Percentiles rank a stretch among this genome's conserved stretches.
Conservation (phyloP, 2,888 invertebrate genomes). For the Macrosoma leucophasiata region DNA sequence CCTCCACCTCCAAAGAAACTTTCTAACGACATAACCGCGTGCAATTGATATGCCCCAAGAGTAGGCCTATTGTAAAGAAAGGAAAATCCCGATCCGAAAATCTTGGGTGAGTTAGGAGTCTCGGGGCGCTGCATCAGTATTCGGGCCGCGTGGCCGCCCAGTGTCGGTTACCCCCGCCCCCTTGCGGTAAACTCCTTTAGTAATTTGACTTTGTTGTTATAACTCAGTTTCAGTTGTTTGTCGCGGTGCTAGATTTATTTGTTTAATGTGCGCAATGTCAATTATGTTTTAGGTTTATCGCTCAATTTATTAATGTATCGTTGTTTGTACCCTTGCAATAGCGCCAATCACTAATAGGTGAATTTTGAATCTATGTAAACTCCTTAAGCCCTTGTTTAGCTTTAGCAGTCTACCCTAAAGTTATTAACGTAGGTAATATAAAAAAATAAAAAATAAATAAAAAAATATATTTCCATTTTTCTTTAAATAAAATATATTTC, state of each 20-base stretch:
- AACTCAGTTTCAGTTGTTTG: constrained; percentile 73
- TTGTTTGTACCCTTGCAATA: too few relatives aligned
- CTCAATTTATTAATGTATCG: too few relatives aligned
- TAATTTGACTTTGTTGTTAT: constrained; percentile 76
- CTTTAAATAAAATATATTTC: too few relatives aligned
- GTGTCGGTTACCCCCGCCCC: constrained; percentile 45
- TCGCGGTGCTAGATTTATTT: constrained; percentile 70
- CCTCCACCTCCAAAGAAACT: constrained; percentile 57
- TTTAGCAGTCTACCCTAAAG: too few relatives aligned
- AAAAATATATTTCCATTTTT: too few relatives aligned
- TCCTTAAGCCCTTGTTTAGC: too few relatives aligned
- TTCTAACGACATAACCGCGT: constrained; percentile 76
- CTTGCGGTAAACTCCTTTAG: constrained; percentile 70
- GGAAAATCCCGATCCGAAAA: constrained; percentile 75
- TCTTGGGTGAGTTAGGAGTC: constrained; percentile 69
- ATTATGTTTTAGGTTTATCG: too few relatives aligned
- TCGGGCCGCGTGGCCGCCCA: constrained; percentile 57
- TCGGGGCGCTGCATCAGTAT: constrained; percentile 61
- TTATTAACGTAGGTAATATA: too few relatives aligned
- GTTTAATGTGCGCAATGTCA: too few relatives aligned
- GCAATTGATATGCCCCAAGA: constrained; percentile 76
- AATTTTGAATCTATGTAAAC: too few relatives aligned
- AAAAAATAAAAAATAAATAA: too few relatives aligned
- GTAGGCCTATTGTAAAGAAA: constrained; percentile 76
- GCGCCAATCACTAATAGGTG: too few relatives aligned